These are phyloP conservation scores for Rhagoletis pomonella DNA, from an alignment of 1,140 invertebrate species.

Conservation along the genomic window DNA sequence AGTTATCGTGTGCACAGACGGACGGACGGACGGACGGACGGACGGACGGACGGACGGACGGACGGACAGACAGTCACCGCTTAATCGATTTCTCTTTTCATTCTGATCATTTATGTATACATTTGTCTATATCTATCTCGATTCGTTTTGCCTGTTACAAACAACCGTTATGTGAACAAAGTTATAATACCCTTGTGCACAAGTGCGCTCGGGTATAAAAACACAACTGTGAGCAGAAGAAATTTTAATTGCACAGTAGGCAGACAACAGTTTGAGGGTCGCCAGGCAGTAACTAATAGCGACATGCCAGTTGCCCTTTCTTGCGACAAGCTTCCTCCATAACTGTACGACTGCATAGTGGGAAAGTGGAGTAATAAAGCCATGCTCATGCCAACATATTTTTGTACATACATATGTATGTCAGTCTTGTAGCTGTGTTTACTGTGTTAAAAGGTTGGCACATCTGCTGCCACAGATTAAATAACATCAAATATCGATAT, in stretches of 20 bases:
- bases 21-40: too few species aligned
- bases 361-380: neutral
- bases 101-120: too few species aligned
- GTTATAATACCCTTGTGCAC: too few species aligned
- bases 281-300: neutral
- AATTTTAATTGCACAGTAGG: conserved; percentile 43
- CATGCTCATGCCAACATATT: too few species aligned
- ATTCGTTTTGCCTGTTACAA: too few species aligned
- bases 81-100: too few species aligned
- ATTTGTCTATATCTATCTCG: too few species aligned
- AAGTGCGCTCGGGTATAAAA: too few species aligned
- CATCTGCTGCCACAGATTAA: conserved; percentile 50
- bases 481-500: conserved; percentile 38
- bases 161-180: too few species aligned
- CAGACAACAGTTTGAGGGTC: conserved; percentile 30
- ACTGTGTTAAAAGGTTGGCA: conserved; percentile 41
- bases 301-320: neutral
- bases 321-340: neutral
- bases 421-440: neutral
- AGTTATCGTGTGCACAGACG: too few species aligned
- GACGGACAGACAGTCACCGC: too few species aligned
- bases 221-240: neutral
- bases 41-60: too few species aligned
- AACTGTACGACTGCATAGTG: neutral
- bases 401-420: neutral